Percentiles rank a stretch among this genome's conserved stretches.
These are phyloP conservation scores for Oriolus oriolus DNA, from an alignment of 2,113 vertebrate species.

Conservation along the genomic window DNA sequence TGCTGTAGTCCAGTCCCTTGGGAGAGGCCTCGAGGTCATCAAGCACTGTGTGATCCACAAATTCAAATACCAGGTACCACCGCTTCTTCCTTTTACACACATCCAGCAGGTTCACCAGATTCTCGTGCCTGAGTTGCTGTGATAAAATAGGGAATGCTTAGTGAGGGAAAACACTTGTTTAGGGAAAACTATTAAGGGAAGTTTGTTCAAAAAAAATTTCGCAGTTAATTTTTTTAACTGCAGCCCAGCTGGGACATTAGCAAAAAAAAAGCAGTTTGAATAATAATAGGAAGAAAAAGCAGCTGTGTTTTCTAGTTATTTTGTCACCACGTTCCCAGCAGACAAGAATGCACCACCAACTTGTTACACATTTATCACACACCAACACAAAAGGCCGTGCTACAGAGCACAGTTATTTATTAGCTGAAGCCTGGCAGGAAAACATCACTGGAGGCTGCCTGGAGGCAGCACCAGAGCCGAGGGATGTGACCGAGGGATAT, in stretches of 20 bases:
- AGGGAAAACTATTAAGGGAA: neutral
- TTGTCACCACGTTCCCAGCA: neutral
- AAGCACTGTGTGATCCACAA: conserved; percentile 86
- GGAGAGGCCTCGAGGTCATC: conserved; percentile 83
- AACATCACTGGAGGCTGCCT: neutral
- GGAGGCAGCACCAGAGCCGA: neutral
- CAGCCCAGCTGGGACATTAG: neutral
- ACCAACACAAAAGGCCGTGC: neutral
- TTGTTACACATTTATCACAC: neutral
- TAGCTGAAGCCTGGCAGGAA: neutral
- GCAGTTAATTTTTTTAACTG: neutral
- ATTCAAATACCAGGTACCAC: conserved; percentile 92
- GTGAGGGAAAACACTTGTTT: neutral
- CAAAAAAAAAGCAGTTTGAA: neutral
- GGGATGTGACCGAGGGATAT: neutral
- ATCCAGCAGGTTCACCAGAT: conserved; percentile 87
- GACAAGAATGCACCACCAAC: neutral
- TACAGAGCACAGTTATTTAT: neutral
- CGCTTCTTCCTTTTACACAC: conserved; percentile 84
- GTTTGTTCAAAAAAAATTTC: too few relatives aligned
- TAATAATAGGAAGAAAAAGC: neutral
- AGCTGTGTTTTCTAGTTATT: neutral
- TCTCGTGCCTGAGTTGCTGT: conserved; percentile 89
- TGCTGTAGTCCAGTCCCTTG: conserved; percentile 74
- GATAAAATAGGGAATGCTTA: neutral